Percentiles rank a stretch among this genome's conserved stretches.
Conservation (phyloP, 2,113 vertebrate species). For the mouse (Mus musculus) region GRCm39 chr19:26229001-26229500, state of each 20-base stretch:
- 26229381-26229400: not conserved
- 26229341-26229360: conserved; percentile 2
- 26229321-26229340: not conserved
- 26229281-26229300: not conserved
- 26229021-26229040: not conserved
- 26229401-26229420: not conserved
- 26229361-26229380: not conserved
- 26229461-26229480: not conserved
- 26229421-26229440: not conserved
- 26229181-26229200: no score
- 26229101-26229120: not conserved
- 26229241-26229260: not conserved
- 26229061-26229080: not conserved
- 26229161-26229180: not conserved
- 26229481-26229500: not conserved
- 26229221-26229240: not conserved
- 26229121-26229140: not conserved
- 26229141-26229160: not conserved
- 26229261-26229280: not conserved
- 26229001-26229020: not conserved
- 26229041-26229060: not conserved
- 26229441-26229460: not conserved
- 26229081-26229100: not conserved
- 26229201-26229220: not conserved
- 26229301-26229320: not conserved